phyloP scores from a whole-genome alignment of 2,888 invertebrate genomes.

The Rutpela maculata region DNA sequence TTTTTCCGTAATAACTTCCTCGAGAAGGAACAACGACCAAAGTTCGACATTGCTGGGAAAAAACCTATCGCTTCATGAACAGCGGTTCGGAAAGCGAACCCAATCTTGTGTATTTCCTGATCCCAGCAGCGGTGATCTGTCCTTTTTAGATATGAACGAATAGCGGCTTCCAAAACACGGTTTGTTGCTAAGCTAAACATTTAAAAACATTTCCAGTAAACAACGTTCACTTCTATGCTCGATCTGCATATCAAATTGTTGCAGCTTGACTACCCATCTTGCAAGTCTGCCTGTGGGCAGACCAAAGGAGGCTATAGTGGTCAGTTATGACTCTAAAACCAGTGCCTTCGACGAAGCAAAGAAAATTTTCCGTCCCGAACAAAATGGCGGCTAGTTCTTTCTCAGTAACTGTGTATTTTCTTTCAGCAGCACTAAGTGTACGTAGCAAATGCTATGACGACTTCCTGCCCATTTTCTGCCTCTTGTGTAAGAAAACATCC shows the following conservation, averaged over 20 bases:
- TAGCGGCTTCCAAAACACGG: not conserved
- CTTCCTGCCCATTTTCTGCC: too few species aligned
- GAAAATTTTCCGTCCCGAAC: not conserved
- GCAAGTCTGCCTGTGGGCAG: conserved; percentile 1
- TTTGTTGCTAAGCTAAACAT: not conserved
- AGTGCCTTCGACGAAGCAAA: conserved; percentile 4
- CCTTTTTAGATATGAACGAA: too few species aligned
- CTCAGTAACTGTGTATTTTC: not conserved
- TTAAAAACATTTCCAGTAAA: too few species aligned
- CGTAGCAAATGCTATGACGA: not conserved
- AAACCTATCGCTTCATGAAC: too few species aligned
- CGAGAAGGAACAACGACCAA: not conserved
- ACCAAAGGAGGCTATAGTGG: conserved; percentile 12
- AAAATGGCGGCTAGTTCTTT: not conserved
- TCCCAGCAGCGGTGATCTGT: too few species aligned
- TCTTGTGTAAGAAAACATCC: too few species aligned
- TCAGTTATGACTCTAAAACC: too few species aligned
- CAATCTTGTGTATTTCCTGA: too few species aligned
- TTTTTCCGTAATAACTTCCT: not conserved
- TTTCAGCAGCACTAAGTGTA: not conserved
- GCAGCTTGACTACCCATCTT: conserved; percentile 1
- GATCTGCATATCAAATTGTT: not conserved
- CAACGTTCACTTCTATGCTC: too few species aligned
- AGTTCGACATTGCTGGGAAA: not conserved
- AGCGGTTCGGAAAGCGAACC: not conserved